Base-by-base conservation (phyloP, 2,113 vertebrate genomes). In the Macroglossus sobrinus region DNA sequence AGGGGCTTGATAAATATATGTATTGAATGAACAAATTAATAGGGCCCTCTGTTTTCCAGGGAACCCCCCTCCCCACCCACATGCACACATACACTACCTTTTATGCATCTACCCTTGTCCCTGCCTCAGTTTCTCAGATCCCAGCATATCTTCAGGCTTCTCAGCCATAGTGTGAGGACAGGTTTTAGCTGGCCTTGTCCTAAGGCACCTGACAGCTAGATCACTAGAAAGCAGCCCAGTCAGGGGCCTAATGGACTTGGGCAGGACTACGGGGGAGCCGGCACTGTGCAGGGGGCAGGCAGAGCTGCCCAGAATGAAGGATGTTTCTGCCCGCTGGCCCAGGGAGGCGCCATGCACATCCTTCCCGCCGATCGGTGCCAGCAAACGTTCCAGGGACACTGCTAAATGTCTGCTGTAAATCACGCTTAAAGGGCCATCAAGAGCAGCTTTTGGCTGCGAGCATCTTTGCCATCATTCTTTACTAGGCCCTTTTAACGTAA, bases 361-460 rank as follows among this genome's bases (percentile, higher is more conserved):
- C 95, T 97, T 97, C 95, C 97, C 69, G 92, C 96, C 85, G 84
- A 97, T 98, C 95, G 66, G 98, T 97, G 98, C 97, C 98, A 98
- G 97, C 80, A 96, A 95, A 84, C 47, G 96, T 98, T 98, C 98
- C 97, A 98, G 98, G 98, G 98, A 98, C 98, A 89, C 89, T 97
- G 97, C 97, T 99, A 98, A 98, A 98, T 98, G 98, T 97, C 89
- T 97, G 97, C 97, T 97, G 97, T 98, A 98, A 99, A 98, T 98
- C 98, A 97, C 79, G 95, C 98, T 98, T 98, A 98, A 98, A 98
- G 97, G 97, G 97, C 98, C 74, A 72, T 97, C 97, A 98, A 97
- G 98, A 96, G 97, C 97, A 97, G 98, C 97, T 98, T 98, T 98
- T 98, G 98, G 98, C 98, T 96, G 96, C 43, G 84, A 98, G 97